Conservation (phyloP, 2,113 vertebrate genomes). For the Enhydra lutris region DNA sequence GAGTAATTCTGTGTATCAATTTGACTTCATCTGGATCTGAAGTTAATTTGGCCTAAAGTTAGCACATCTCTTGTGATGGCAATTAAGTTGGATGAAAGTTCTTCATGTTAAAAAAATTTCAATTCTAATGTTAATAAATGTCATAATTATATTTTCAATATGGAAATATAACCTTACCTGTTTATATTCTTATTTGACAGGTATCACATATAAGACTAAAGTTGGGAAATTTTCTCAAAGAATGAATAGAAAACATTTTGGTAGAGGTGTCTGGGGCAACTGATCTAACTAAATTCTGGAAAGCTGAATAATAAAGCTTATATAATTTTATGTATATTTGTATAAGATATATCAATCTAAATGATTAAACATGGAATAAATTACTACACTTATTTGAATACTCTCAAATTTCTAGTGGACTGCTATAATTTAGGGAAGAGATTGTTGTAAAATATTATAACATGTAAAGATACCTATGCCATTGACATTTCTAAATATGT, state of each 20-base stretch:
- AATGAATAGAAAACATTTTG: neutral
- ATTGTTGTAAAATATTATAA: neutral
- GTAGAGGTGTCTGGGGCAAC: neutral
- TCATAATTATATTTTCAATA: neutral
- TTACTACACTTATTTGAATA: neutral
- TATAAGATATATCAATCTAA: neutral
- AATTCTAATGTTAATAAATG: neutral
- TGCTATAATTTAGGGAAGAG: neutral
- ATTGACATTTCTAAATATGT: neutral
- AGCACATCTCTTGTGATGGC: neutral
- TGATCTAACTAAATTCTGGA: neutral
- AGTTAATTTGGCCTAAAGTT: neutral
- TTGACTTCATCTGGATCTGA: neutral
- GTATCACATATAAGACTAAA: neutral
- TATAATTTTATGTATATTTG: neutral
- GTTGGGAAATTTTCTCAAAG: neutral
- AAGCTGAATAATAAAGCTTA: neutral
- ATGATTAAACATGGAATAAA: neutral
- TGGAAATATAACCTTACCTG: neutral
- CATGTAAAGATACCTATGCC: neutral
- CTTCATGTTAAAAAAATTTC: neutral
- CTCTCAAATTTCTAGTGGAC: neutral
- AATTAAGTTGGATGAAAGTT: neutral
- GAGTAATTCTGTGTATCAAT: neutral
- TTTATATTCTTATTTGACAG: neutral